Conservation (phyloP, 1,140 invertebrate genomes). For the Maconellicoccus hirsutus region DNA sequence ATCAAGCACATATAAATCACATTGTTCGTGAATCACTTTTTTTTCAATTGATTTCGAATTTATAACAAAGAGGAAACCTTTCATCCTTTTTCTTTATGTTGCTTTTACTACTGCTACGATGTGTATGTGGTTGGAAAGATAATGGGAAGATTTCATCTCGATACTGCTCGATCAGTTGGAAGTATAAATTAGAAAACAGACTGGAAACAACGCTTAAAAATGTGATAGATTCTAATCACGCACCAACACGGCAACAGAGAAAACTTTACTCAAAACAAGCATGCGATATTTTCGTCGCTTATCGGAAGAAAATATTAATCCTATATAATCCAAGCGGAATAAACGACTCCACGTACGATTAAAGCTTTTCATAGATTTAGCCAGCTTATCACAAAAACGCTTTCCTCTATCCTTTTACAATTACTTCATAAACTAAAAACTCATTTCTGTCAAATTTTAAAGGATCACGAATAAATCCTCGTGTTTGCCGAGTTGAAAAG, state of each 20-base stretch:
- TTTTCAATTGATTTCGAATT: no score
- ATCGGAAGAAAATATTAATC: conserved; percentile 4
- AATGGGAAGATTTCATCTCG: not conserved
- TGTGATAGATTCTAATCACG: not conserved
- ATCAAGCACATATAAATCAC: no score
- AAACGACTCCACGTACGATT: conserved; percentile 7
- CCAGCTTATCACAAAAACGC: conserved; percentile 1
- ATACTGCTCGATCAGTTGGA: not conserved
- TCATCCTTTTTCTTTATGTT: no score
- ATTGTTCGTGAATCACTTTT: no score
- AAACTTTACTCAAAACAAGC: not conserved
- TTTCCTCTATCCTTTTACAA: conserved; percentile 1
- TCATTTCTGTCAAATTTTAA: conserved; percentile 6
- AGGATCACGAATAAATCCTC: conserved; percentile 1
- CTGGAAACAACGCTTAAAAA: not conserved
- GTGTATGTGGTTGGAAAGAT: no score
- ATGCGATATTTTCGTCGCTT: conserved; percentile 7
- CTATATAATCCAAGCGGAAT: not conserved
- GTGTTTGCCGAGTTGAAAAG: not conserved
- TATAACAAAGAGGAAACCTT: no score
- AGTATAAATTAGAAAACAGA: not conserved
- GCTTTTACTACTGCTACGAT: no score
- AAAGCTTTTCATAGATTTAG: not conserved
- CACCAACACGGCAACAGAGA: not conserved
- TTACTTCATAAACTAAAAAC: conserved; percentile 9